Evolutionary conservation across 2,888 invertebrate genomes (phyloP), one percentile per base, ranked within the genome.

Genomic region (Psylliodes chrysocephalus): DNA sequence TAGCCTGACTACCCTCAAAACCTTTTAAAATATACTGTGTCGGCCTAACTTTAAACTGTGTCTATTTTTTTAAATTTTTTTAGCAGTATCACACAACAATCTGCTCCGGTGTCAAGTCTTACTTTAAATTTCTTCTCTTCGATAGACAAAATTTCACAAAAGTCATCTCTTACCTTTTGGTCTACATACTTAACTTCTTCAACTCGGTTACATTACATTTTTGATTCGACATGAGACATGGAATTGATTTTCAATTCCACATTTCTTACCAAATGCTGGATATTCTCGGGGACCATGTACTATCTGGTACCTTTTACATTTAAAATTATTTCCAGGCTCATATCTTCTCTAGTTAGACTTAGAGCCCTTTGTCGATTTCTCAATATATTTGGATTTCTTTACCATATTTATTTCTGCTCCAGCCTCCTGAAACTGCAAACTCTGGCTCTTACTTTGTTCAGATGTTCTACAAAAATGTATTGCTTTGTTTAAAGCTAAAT

Each of bases 211-310:
- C 22, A 6, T 57, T 8, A 68, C 38, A 44, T 67, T 59, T 59
- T 67, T 38, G 15, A 66, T 63, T 60, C 46, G 49, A 63, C 70
- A 73, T 1, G 63, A 53, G 25, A 60, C 56, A 35, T 70, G 64
- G 56, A 72, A 72, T 60, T 70, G 71, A 53, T 73, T 70, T n/a
- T 38, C 33, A 7, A 53, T 67, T 8, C 40, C 53, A 51, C 68
- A 69, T 15, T 52, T 60, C 53, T 72, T 72, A 7, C 69, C 69
- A 65, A 35, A 72, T 14, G 70, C 73, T 22, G 68, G 68, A 55
- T 71, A 72, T 56, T 67, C 64, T 46, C 63, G 42, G 8, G 63
- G 49, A 18, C 68, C 65, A 68, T 72, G 71, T 1, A 38, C 40
- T 15, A 14, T 63, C 28, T 67, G 56, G 38, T 69, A 68, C 55